Evolutionary conservation across 1,140 invertebrate species (phyloP).

Genomic region (Acyrthosiphon pisum): DNA sequence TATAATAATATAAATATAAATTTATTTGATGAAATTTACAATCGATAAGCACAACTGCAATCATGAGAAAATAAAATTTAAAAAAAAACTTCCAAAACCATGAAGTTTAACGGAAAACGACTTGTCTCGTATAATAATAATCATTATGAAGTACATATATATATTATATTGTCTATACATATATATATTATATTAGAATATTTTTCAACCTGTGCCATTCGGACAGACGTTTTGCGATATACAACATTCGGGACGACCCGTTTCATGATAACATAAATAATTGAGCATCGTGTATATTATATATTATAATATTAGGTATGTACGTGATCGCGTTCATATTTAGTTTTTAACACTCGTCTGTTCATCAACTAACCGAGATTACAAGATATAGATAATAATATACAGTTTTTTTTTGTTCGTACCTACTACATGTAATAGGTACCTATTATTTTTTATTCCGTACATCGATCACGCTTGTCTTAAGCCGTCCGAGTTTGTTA

Average conservation of each 20-base stretch:
- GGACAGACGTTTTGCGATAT: background rate
- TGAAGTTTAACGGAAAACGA: background rate
- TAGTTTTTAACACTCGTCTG: background rate
- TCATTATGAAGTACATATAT: background rate
- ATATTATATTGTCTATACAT: no score
- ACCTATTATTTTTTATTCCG: constrained; percentile 8
- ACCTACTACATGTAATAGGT: background rate
- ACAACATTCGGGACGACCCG: background rate
- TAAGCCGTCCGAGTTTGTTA: background rate
- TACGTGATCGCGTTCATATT: background rate
- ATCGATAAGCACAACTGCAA: background rate
- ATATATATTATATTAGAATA: background rate
- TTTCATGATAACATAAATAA: background rate
- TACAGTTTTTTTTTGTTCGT: background rate
- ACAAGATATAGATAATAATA: background rate
- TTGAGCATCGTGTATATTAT: background rate
- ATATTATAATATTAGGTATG: no score
- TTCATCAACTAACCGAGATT: background rate
- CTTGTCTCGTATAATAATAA: background rate
- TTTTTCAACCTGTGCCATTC: background rate
- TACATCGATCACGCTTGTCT: constrained; percentile 13
- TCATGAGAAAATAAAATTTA: background rate
- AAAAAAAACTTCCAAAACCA: background rate
- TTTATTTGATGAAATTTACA: background rate
- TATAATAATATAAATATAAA: background rate